Evolutionary conservation across 1,140 invertebrate genomes (phyloP).

Genomic region (Drosophila asahinai): DNA sequence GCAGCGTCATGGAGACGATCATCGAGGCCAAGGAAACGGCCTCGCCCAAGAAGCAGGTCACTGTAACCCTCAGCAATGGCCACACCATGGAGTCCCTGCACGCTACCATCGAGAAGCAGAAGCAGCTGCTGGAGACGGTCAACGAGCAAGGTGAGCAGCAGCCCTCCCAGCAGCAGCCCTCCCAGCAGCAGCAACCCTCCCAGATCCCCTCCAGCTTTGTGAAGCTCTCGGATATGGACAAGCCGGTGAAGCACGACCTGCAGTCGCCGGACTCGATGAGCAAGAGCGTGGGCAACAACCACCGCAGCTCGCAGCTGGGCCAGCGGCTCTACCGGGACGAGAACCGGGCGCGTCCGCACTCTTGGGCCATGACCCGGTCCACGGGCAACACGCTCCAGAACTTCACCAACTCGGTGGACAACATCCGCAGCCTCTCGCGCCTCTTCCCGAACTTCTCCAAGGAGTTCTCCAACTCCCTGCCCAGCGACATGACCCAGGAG

Average conservation of each 20-base stretch:
- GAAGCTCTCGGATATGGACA: slow-evolving; percentile 87
- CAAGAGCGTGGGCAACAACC: slow-evolving; percentile 82
- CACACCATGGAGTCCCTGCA: slow-evolving; percentile 83
- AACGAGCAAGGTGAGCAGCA: slow-evolving; percentile 70
- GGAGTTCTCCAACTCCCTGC: slow-evolving; percentile 82
- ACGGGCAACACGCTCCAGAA: slow-evolving; percentile 84
- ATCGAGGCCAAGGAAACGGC: slow-evolving; percentile 82
- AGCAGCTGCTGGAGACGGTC: slow-evolving; percentile 81
- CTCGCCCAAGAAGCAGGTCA: slow-evolving; percentile 76
- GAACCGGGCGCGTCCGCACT: slow-evolving; percentile 86
- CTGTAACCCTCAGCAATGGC: slow-evolving; percentile 45
- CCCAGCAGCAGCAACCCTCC: slow-evolving; percentile 46
- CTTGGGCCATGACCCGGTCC: slow-evolving; percentile 87
- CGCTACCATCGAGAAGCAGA: slow-evolving; percentile 84
- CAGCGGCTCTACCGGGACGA: slow-evolving; percentile 87
- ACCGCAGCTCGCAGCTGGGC: slow-evolving; percentile 73
- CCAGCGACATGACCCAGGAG: slow-evolving; percentile 70
- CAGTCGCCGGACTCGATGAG: slow-evolving; percentile 79
- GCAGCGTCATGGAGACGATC: slow-evolving; percentile 83
- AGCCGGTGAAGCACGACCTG: slow-evolving; percentile 84
- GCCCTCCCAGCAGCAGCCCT: slow-evolving; percentile 62
- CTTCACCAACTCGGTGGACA: slow-evolving; percentile 84
- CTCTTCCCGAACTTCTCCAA: slow-evolving; percentile 85
- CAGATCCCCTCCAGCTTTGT: slow-evolving; percentile 85
- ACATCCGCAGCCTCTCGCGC: slow-evolving; percentile 80